A percentile compares a stretch with the other conserved stretches of the same genome.
These are phyloP conservation scores for Sminthopsis crassicaudata DNA, from an alignment of 2,113 vertebrate genomes.

Conservation along the genomic window DNA sequence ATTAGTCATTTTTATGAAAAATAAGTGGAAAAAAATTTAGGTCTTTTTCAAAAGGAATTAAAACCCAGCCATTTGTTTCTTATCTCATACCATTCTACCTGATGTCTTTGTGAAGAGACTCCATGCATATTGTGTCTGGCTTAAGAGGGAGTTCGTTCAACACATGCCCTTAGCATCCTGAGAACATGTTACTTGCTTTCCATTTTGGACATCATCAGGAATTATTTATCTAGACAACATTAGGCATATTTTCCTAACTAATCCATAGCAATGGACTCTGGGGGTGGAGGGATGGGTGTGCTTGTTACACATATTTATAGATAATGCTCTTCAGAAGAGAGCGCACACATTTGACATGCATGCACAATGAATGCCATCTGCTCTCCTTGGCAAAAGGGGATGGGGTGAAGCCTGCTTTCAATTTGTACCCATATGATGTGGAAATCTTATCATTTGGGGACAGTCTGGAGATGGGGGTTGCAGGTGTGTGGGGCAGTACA, in stretches of 20 bases:
- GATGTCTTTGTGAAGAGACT: slow-evolving; percentile 34
- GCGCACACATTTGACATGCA: slow-evolving; percentile 54
- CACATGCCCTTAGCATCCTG: neutral
- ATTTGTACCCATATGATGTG: neutral
- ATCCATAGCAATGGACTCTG: slow-evolving; percentile 44
- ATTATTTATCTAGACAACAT: slow-evolving; percentile 69
- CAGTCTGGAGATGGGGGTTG: neutral
- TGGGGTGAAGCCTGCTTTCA: neutral
- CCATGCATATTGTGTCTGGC: slow-evolving; percentile 45
- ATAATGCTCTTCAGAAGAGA: slow-evolving; percentile 41
- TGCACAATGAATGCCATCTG: slow-evolving; percentile 64
- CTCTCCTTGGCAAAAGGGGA: slow-evolving; percentile 24
- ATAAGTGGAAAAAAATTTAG: neutral
- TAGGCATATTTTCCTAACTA: slow-evolving; percentile 56
- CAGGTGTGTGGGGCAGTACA: neutral
- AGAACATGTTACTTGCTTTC: neutral
- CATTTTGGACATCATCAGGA: slow-evolving; percentile 19
- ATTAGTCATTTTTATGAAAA: slow-evolving; percentile 18
- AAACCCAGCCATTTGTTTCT: slow-evolving; percentile 55
- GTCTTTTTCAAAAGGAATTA: slow-evolving; percentile 43
- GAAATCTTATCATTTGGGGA: neutral
- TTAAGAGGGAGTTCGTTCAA: neutral
- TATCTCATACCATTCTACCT: slow-evolving; percentile 54
- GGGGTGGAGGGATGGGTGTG: slow-evolving; percentile 50
- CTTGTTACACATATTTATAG: slow-evolving; percentile 76